Evolutionary conservation across 2,888 invertebrate species (phyloP), one percentile per base, ranked within the genome.

Genomic region (Tridacna gigas): DNA sequence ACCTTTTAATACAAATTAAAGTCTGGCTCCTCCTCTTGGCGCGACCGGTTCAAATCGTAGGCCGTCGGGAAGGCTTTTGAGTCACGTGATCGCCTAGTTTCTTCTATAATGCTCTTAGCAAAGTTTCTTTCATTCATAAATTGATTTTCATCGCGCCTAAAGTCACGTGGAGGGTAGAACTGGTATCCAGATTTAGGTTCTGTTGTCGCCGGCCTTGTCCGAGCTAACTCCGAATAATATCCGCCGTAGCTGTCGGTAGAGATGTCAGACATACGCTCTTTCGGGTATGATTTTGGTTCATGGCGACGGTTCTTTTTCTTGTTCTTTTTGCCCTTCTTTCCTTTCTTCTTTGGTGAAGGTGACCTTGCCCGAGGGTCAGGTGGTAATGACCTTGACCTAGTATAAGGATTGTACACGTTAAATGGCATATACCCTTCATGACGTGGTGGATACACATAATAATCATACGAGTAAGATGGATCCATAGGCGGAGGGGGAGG

Each of bases 121-220:
- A 92, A 92, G 26, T 90, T 88, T 77, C 89, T 84, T 84, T 93
- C 93, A 79, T 93, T 92, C 84, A 91, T 88, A 76, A 92, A 91
- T 80, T 93, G 92, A 66, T 92, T 92, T 83, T 91, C 90, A 66
- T 86, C 77, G 15, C 89, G 83, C 69, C 92, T 86, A 79, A 92
- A 92, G 88, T 93, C 91, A 47, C 92, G 81, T 26, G 90, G 92
- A 20, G 89, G 90, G 65, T 86, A 80, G 25, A 86, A 80, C 82
- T 86, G 74, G 79, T 88, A 85, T n/a, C 77, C 83, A 28, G 83
- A 75, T n/a, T 74, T 65, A 13, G 60, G 45, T 0, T 74, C 75
- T 1, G 67, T 51, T 0, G 78, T 75, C 26, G 84, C 84, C 37
- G 77, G 61, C 0, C 80, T 80, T 26, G 78, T 20, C 4, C 56